These are phyloP conservation scores for Lepidurus arcticus DNA, from an alignment of 1,140 invertebrate species.

Conservation along the genomic window DNA sequence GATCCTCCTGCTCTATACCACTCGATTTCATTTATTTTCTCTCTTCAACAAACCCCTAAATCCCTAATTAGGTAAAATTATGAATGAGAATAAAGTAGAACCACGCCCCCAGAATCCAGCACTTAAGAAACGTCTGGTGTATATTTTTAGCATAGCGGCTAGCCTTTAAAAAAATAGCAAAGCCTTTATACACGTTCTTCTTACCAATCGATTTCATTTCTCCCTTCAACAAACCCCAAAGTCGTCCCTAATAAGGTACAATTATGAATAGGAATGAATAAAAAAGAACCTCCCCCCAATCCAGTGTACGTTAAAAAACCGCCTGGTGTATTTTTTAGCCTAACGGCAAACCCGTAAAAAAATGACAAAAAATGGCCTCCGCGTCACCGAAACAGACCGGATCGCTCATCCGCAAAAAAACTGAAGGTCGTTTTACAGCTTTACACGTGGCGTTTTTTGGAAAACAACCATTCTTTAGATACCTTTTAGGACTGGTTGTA, in stretches of 20 bases:
- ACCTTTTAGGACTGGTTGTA: too few species aligned
- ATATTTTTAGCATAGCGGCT: too few species aligned
- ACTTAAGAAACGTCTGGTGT: too few species aligned
- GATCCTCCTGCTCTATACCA: not conserved
- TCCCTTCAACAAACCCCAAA: not conserved
- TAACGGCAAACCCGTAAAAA: too few species aligned
- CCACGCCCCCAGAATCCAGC: too few species aligned
- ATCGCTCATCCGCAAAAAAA: not conserved
- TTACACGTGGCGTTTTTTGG: not conserved
- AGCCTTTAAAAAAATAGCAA: not conserved
- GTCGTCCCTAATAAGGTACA: not conserved
- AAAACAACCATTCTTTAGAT: not conserved
- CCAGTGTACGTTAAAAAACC: too few species aligned
- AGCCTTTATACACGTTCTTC: not conserved
- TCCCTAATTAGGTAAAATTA: not conserved
- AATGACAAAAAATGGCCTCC: too few species aligned
- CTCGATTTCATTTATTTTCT: not conserved
- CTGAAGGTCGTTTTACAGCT: not conserved
- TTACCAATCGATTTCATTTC: not conserved
- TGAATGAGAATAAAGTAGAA: not conserved
- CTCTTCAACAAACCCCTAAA: not conserved
- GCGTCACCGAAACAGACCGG: too few species aligned
- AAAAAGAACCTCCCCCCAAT: not conserved
- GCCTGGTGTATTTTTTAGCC: too few species aligned
- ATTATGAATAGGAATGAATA: not conserved